These are phyloP conservation scores for Isaurus tuberculatus DNA, from an alignment of 92 coral and sea anemone genomes.

Conservation along the genomic window DNA sequence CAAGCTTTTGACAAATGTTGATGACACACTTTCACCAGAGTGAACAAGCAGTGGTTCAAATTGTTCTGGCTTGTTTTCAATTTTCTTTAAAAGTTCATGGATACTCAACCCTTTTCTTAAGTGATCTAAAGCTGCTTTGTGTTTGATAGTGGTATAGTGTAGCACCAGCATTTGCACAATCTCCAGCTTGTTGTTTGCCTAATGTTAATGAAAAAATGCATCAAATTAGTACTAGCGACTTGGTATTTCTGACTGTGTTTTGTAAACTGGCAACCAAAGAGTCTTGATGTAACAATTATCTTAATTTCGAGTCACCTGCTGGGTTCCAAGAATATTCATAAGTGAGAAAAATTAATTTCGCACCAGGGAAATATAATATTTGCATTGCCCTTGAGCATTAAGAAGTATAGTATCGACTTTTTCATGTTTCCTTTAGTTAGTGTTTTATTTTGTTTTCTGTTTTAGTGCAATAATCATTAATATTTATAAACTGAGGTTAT, in stretches of 20 bases:
- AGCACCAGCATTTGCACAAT: slow-evolving; percentile 45
- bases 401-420: neutral
- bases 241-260: neutral
- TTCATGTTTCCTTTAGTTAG: neutral
- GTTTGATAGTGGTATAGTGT: slow-evolving; percentile 42
- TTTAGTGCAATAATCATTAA: neutral
- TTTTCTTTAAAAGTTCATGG: slow-evolving; percentile 46
- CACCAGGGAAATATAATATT: neutral
- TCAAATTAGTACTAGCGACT: neutral
- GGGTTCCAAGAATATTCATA: neutral
- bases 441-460: slow-evolving; percentile 1
- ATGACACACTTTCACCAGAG: slow-evolving; percentile 29
- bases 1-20: slow-evolving; percentile 44
- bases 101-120: slow-evolving; percentile 39
- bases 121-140: slow-evolving; percentile 55
- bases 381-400: neutral
- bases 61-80: slow-evolving; percentile 52
- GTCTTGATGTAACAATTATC: neutral
- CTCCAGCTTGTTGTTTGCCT: slow-evolving; percentile 49
- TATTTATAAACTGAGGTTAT: slow-evolving; percentile 5
- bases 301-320: neutral
- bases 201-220: slow-evolving; percentile 9
- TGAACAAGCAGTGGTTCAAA: slow-evolving; percentile 52
- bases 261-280: neutral
- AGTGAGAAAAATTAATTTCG: neutral